A percentile compares a stretch with the other conserved stretches of the same genome.
Evolutionary conservation across 2,797 vertebrate genomes (phyloP).

Genomic region (Pelochelys cantorii): DNA sequence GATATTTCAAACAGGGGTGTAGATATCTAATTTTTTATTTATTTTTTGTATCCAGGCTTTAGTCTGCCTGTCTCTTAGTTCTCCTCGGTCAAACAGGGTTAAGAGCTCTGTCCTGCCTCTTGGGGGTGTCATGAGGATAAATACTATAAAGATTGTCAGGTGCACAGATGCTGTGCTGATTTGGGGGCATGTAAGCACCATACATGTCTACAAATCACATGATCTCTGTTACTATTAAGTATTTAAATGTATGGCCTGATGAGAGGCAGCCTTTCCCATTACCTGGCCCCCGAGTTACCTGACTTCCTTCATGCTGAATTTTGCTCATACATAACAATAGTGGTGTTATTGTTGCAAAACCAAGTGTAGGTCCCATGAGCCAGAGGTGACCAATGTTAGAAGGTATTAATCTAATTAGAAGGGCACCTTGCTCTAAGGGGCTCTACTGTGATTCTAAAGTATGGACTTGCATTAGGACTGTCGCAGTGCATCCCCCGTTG

Average conservation of each 20-base stretch:
- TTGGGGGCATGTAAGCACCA: not conserved
- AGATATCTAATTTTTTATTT: not conserved
- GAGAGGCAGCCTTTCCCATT: not conserved
- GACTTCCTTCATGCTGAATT: not conserved
- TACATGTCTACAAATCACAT: not conserved
- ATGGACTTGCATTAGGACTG: not conserved
- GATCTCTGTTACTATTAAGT: fast-evolving
- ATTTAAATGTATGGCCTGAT: not conserved
- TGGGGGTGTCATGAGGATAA: fast-evolving
- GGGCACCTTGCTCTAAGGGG: not conserved
- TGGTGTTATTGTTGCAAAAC: fast-evolving
- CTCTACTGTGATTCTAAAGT: not conserved
- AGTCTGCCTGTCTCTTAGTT: not conserved
- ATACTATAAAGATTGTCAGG: not conserved
- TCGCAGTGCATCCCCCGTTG: not conserved
- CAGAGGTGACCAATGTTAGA: fast-evolving
- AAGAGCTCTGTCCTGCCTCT: not conserved
- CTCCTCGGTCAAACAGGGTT: not conserved
- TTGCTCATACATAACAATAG: fast-evolving
- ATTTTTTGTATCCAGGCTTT: not conserved
- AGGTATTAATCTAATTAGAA: not conserved
- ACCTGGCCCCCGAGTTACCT: not conserved
- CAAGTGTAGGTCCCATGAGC: fast-evolving
- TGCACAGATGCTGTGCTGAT: not conserved
- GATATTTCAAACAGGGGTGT: fast-evolving